Base-by-base conservation (phyloP, 2,888 invertebrate genomes). In the Oxystoma pomonae region DNA sequence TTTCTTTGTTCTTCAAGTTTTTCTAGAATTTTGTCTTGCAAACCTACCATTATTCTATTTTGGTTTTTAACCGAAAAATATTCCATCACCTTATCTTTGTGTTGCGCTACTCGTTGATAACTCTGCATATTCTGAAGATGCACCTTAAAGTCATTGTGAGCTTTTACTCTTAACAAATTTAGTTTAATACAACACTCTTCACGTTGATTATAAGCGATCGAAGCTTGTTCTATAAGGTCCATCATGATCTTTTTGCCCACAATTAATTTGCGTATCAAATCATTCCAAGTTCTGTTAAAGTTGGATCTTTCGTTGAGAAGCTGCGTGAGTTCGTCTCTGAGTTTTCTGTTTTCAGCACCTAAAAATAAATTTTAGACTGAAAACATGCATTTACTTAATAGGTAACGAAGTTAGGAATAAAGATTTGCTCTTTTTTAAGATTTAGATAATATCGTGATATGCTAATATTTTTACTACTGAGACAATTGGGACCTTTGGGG, bases 191-290 rank as follows among this genome's bases (percentile, higher is more conserved):
- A 87, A 81, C 91, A 86, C 75, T 91, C 90, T 76, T 90, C 94
- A 67, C 95, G 84, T 78, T 94, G 92, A 80, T 95, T 94, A 75
- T 94, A 96, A 0, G 95, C 92, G 51, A 90, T 83, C n/a, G 94
- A 94, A 0, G 95, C 92, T 72, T 92, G 91, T 73, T 96, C 95
- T 65, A 96, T 91, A 63, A 94, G 81, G 74, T 94, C 93, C 70
- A 92, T 85, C 77, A 94, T 92, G 73, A 90, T 87, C 63, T 89
- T 88, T 74, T 95, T 93, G 0, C 94, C 91, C 50, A 87, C 85
- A 74, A 87, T 88, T 59, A 94, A 83, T 60, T 91, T 88, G 55
- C 86, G 86, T 50, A 91, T 87, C 74, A 94, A 84, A 70, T 87
- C 88, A 75, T 89, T 87, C 88, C 94, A 94, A 65, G 91, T 83